These are phyloP conservation scores for Drosophila fuyamai DNA, from an alignment of 1,140 invertebrate species.

Conservation along the genomic window DNA sequence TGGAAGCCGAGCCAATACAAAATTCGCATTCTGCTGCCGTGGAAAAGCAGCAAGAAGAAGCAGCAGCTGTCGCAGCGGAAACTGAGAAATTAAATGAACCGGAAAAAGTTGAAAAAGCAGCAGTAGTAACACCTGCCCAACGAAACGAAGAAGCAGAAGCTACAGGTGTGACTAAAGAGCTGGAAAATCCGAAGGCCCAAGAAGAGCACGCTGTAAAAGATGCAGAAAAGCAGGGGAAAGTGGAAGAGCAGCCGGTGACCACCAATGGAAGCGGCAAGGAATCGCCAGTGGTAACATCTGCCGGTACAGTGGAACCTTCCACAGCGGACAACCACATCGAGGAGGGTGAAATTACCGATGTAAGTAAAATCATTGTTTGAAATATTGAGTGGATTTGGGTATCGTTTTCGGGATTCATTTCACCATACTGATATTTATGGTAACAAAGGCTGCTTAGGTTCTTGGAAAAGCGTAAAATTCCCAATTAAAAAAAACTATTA, in stretches of 20 bases:
- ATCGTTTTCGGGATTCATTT: background rate
- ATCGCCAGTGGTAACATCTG: background rate
- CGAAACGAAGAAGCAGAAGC: background rate
- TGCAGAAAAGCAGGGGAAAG: background rate
- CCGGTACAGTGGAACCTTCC: background rate
- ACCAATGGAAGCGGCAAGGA: conserved; percentile 45
- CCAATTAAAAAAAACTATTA: too few relatives aligned
- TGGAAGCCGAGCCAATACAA: background rate
- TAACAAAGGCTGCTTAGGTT: too few relatives aligned
- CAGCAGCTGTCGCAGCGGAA: background rate
- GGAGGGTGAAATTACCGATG: conserved; percentile 70
- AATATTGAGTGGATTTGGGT: background rate
- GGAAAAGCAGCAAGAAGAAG: conserved; percentile 40
- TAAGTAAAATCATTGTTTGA: conserved; percentile 25
- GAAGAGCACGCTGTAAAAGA: background rate
- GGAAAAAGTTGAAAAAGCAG: conserved; percentile 27
- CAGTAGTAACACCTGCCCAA: conserved; percentile 4
- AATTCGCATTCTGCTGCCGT: conserved; percentile 35
- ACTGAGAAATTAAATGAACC: conserved; percentile 25
- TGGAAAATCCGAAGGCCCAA: background rate
- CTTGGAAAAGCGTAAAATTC: too few relatives aligned
- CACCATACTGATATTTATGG: background rate
- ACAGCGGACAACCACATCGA: conserved; percentile 47
- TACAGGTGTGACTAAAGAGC: conserved; percentile 25
- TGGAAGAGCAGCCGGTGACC: conserved; percentile 17